Evolutionary conservation across 2,797 vertebrate genomes (phyloP).

Genomic region (Ptychadena robeensis): DNA sequence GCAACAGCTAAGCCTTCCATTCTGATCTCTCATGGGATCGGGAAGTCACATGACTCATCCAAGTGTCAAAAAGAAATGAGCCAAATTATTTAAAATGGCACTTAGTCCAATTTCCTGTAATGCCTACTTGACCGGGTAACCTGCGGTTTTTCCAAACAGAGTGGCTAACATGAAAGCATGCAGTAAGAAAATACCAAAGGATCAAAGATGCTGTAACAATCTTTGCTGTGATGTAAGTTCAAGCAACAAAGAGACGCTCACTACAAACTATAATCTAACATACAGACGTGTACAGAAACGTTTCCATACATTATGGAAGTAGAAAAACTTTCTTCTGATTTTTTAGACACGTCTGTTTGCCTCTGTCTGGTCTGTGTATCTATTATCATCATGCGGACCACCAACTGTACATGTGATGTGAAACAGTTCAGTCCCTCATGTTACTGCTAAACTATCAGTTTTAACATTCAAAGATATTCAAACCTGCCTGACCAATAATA

Average conservation of each 20-base stretch:
- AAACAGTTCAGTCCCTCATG: too few species aligned
- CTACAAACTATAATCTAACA: too few species aligned
- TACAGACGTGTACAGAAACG: too few species aligned
- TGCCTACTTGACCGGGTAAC: background rate
- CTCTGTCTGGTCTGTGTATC: too few species aligned
- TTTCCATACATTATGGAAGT: too few species aligned
- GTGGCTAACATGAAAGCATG: background rate
- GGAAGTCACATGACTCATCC: conserved; percentile 4
- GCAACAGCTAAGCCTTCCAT: background rate
- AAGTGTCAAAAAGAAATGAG: background rate
- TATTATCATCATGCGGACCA: too few species aligned
- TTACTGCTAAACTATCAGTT: too few species aligned
- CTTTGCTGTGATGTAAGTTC: background rate
- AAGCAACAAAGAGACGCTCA: background rate
- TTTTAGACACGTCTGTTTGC: too few species aligned
- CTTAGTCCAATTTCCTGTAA: conserved; percentile 1
- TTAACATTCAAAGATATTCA: too few species aligned
- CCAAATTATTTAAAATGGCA: conserved; percentile 1
- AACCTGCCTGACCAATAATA: too few species aligned
- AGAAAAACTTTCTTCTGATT: too few species aligned
- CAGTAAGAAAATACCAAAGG: background rate
- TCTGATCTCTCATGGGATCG: background rate
- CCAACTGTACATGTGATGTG: too few species aligned
- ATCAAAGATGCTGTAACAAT: background rate
- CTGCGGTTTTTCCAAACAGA: background rate